Evolutionary conservation across 2,797 vertebrate genomes (phyloP).

Genomic region (Champsocephalus gunnari): DNA sequence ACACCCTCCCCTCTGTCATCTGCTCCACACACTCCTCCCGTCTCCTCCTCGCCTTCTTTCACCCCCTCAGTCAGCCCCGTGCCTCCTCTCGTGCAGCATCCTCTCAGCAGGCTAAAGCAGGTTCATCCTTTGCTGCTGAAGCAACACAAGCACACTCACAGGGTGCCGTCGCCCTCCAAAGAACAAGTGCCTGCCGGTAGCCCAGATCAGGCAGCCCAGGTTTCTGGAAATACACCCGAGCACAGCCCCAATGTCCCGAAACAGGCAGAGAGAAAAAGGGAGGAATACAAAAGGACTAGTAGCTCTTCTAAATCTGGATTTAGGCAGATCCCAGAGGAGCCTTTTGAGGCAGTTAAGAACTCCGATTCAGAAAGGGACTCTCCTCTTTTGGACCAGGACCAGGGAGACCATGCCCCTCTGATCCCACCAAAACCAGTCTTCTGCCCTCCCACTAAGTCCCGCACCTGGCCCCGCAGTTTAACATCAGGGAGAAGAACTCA

Average conservation of each 20-base stretch:
- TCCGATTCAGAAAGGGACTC: slow-evolving; percentile 85
- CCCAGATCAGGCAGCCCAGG: slow-evolving; percentile 40
- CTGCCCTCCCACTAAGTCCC: slow-evolving; percentile 86
- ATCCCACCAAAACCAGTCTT: slow-evolving; percentile 87
- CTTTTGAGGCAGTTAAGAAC: slow-evolving; percentile 72
- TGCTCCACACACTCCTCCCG: slow-evolving; percentile 76
- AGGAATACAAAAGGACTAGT: slow-evolving; percentile 61
- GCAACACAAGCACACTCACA: slow-evolving; percentile 67
- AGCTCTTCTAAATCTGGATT: slow-evolving; percentile 72
- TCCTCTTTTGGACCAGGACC: slow-evolving; percentile 83
- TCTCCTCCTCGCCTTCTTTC: slow-evolving; percentile 75
- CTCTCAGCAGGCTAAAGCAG: slow-evolving; percentile 75
- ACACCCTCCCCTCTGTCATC: slow-evolving; percentile 78
- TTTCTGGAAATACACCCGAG: slow-evolving; percentile 57
- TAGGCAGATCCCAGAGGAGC: slow-evolving; percentile 77
- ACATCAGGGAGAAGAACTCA: slow-evolving; percentile 76
- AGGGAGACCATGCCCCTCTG: slow-evolving; percentile 80
- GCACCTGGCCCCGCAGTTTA: slow-evolving; percentile 86
- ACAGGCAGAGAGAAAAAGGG: slow-evolving; percentile 55
- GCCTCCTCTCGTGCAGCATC: slow-evolving; percentile 70
- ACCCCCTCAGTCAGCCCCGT: slow-evolving; percentile 75
- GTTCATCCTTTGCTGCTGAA: slow-evolving; percentile 72
- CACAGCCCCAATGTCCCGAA: slow-evolving; percentile 62
- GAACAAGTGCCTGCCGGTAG: slow-evolving; percentile 57
- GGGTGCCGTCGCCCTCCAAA: slow-evolving; percentile 64